Percentiles rank a stretch among this genome's conserved stretches.
Evolutionary conservation across 2,113 vertebrate species (phyloP).

Genomic region (Pogonocichla stellata): DNA sequence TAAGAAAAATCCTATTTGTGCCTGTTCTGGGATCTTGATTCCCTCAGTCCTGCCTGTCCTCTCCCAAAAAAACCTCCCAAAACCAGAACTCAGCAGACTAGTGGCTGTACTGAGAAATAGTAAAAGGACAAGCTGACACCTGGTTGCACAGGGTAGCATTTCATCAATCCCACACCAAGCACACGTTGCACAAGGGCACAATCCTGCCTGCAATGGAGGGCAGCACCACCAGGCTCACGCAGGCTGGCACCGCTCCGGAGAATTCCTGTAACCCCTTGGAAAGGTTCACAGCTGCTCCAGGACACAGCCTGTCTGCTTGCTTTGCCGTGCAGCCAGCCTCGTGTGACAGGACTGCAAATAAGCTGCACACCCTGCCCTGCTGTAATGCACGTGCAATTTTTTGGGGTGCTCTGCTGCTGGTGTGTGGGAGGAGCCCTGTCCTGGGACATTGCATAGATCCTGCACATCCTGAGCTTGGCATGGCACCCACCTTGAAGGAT

Average conservation of each 20-base stretch:
- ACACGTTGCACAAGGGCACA: rapidly evolving
- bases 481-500: no score
- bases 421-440: neutral
- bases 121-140: neutral
- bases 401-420: neutral
- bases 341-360: neutral
- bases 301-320: rapidly evolving
- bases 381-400: rapidly evolving
- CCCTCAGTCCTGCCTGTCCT: neutral
- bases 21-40: neutral
- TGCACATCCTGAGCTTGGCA: neutral
- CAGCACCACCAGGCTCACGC: rapidly evolving
- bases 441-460: rapidly evolving
- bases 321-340: neutral
- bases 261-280: neutral
- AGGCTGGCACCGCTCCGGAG: neutral
- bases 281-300: neutral
- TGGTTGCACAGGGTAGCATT: neutral
- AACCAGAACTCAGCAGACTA: neutral
- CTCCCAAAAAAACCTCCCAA: neutral
- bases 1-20: neutral
- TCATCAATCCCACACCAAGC: neutral
- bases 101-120: neutral
- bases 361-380: no score
- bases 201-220: rapidly evolving